Evolutionary conservation across 92 coral and sea anemone species (phyloP).

Genomic region (Siderastrea radians): DNA sequence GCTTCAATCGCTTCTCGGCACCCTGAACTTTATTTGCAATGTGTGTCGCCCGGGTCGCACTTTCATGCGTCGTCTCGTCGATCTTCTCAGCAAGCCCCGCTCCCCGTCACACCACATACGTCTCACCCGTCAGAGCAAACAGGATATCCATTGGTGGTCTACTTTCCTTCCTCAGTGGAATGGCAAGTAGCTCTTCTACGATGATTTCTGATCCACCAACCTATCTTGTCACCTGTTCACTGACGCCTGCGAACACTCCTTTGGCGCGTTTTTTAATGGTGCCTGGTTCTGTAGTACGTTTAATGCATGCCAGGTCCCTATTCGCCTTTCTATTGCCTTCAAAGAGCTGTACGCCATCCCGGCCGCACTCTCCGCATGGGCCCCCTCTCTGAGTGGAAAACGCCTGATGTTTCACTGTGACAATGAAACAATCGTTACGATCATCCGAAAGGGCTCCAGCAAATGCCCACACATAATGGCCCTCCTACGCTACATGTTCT

Average conservation of each 20-base stretch:
- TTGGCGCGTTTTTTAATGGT: conserved; percentile 42
- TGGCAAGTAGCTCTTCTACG: conserved; percentile 45
- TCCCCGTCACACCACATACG: conserved; percentile 53
- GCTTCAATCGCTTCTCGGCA: conserved; percentile 65
- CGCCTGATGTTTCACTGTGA: conserved; percentile 34
- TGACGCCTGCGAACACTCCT: conserved; percentile 45
- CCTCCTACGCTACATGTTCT: conserved; percentile 7
- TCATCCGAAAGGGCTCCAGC: not conserved
- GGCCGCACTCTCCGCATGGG: conserved; percentile 30
- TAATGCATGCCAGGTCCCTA: not conserved
- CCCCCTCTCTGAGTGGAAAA: not conserved
- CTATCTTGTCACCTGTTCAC: conserved; percentile 51
- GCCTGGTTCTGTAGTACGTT: conserved; percentile 57
- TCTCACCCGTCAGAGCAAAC: conserved; percentile 28
- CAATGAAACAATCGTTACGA: not conserved
- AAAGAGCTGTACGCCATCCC: conserved; percentile 32
- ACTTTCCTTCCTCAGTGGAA: conserved; percentile 62
- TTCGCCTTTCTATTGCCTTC: not conserved
- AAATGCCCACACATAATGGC: not conserved
- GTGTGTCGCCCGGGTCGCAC: conserved; percentile 69
- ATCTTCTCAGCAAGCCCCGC: conserved; percentile 30
- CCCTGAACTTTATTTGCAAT: conserved; percentile 44
- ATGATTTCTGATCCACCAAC: conserved; percentile 32
- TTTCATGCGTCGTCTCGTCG: conserved; percentile 63
- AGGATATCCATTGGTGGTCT: conserved; percentile 67